Base-by-base conservation (phyloP, 2,113 vertebrate genomes). In the Aix galericulata region DNA sequence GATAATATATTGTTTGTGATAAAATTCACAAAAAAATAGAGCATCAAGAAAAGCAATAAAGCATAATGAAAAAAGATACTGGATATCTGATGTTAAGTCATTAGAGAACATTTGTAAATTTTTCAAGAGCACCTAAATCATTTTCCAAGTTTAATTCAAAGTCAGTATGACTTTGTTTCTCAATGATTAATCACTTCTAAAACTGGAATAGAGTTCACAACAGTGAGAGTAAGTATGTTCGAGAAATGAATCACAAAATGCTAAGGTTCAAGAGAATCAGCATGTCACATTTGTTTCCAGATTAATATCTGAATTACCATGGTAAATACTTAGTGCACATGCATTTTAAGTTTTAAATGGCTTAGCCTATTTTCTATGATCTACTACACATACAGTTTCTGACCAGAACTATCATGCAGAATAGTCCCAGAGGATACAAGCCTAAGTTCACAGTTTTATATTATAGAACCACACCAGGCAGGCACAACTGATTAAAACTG, bases 101-200 rank as follows among this genome's bases (percentile, higher is more conserved):
- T 77, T 67, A 31, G 6, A 52, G 20, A 86, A 40, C 4, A 50
- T 86, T 4, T 40, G 8, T 40, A 52, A 66, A 32, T 66, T 89
- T 92, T 92, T 92, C 27, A 60, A 38, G 21, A 58, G 11, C 8
- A 53, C 4, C 6, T 36, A 79, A 44, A 84, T 66, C 58, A 59
- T 81, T 78, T 93, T 87, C 53, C 15, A 73, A 68, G 29, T 85
- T 90, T 38, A 75, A 64, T 80, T 76, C 13, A 64, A 89, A 91
- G 59, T 38, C 48, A 64, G 20, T 52, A 72, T 46, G 18, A 46
- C 27, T 87, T 78, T 82, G 21, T 72, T 92, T 68, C 32, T 77
- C 40, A 77, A 1, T 69, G 50, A 62, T 90, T 86, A 76, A 72
- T 56, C 25, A 32, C 17, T 86, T 82, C 40, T 77, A 73, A 86